phyloP scores from a whole-genome alignment of 2,113 vertebrate genomes.

The Mormyrus iriodes region DNA sequence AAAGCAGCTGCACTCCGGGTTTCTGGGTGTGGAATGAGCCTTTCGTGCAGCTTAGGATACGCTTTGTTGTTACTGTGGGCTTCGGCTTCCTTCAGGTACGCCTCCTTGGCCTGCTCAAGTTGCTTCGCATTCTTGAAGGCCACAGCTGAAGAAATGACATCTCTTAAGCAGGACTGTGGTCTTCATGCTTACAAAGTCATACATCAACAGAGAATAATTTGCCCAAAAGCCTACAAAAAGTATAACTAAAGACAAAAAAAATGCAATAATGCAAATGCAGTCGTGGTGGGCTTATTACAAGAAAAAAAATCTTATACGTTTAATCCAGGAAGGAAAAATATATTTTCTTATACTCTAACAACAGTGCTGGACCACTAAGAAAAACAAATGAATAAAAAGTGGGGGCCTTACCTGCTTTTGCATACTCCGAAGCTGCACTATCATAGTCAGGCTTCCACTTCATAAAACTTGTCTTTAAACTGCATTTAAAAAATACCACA shows the following conservation, averaged over 20 bases:
- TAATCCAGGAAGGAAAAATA: neutral
- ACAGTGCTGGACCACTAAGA: neutral
- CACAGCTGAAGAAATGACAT: constrained; percentile 65
- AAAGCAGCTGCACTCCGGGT: neutral
- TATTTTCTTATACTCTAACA: neutral
- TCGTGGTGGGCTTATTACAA: neutral
- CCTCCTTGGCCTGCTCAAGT: constrained; percentile 80
- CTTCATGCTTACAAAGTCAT: neutral
- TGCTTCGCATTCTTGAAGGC: constrained; percentile 86
- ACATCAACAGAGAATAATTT: neutral
- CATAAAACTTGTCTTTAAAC: constrained; percentile 80
- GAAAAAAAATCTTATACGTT: neutral
- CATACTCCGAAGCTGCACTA: constrained; percentile 78
- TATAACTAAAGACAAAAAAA: neutral
- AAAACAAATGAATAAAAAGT: neutral
- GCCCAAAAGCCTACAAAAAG: neutral
- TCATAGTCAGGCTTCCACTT: constrained; percentile 89
- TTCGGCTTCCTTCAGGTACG: constrained; percentile 73
- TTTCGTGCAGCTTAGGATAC: constrained; percentile 63
- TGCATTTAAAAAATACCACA: constrained; percentile 40
- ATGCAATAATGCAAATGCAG: neutral
- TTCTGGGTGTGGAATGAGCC: neutral
- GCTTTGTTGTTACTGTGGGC: constrained; percentile 74
- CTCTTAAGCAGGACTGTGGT: neutral
- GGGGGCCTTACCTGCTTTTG: constrained; percentile 73